Percentiles rank a stretch among this genome's conserved stretches.
Conservation (phyloP, 1,140 invertebrate species). For the Lysiphlebus fabarum region DNA sequence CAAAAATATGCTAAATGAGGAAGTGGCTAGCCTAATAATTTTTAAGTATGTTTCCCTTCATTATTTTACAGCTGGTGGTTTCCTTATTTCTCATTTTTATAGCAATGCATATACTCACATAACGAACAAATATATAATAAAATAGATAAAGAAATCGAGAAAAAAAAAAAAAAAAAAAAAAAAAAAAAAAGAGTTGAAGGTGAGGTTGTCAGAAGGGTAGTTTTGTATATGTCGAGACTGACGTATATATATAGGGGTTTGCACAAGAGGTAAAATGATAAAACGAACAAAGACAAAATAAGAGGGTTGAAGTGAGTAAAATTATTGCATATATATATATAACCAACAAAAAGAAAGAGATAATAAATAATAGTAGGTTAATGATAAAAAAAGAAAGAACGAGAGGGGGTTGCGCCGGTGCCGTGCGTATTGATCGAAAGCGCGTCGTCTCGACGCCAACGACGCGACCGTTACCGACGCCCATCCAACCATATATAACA, state of each 20-base stretch:
- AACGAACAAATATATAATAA: no score
- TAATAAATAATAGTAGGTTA: constrained; percentile 8
- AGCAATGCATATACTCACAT: no score
- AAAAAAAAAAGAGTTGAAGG: no score
- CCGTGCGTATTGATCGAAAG: constrained; percentile 47
- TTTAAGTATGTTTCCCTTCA: no score
- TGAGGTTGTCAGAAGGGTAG: constrained; percentile 1
- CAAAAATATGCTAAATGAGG: constrained; percentile 3
- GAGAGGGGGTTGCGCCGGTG: constrained; percentile 29
- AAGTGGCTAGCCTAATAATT: background rate
- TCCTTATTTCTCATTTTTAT: no score
- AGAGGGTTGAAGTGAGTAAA: constrained; percentile 4
- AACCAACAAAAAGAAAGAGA: background rate
- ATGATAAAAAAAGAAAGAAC: constrained; percentile 22
- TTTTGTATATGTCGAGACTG: constrained; percentile 7
- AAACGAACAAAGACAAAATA: background rate
- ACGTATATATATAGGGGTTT: constrained; percentile 11
- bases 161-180: no score
- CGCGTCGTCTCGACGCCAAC: constrained; percentile 27
- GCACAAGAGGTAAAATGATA: constrained; percentile 1
- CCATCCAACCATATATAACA: constrained; percentile 18
- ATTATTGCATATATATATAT: no score
- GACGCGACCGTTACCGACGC: constrained; percentile 31
- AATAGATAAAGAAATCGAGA: no score
- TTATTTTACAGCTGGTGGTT: no score